Percentiles rank a stretch among this genome's conserved stretches.
These are phyloP conservation scores for Drosophila auraria DNA, from an alignment of 1,140 invertebrate genomes.

Conservation along the genomic window DNA sequence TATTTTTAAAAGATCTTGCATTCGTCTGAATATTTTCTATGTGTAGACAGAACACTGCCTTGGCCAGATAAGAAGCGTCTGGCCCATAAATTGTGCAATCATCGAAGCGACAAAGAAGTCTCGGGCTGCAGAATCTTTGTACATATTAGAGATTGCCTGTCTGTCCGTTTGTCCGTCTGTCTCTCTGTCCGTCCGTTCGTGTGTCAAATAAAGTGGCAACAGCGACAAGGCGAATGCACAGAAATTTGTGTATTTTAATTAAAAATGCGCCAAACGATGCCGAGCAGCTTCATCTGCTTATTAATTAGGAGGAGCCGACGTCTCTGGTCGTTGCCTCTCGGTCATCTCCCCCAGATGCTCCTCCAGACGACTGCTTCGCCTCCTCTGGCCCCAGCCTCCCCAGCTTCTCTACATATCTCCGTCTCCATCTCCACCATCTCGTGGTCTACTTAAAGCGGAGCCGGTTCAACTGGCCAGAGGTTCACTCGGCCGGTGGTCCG, in stretches of 20 bases:
- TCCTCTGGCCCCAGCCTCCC: background rate
- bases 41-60: constrained; percentile 13
- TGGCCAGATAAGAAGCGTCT: constrained; percentile 51
- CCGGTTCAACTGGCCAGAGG: constrained; percentile 60
- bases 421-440: background rate
- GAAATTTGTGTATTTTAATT: constrained; percentile 83
- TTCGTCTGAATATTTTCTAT: background rate
- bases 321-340: constrained; percentile 34
- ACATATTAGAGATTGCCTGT: constrained; percentile 45
- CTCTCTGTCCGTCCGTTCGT: constrained; percentile 12
- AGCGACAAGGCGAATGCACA: constrained; percentile 62
- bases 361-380: background rate
- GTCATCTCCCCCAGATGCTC: constrained; percentile 6
- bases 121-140: constrained; percentile 29
- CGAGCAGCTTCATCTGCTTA: constrained; percentile 77
- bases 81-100: constrained; percentile 59
- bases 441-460: constrained; percentile 52
- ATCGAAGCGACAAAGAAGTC: constrained; percentile 57
- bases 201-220: constrained; percentile 68
- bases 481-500: constrained; percentile 70
- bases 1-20: background rate
- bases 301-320: constrained; percentile 64
- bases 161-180: constrained; percentile 9
- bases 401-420: constrained; percentile 2
- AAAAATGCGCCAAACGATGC: constrained; percentile 67